Conservation (phyloP, 2,113 vertebrate species). For the Glaucomys volans region DNA sequence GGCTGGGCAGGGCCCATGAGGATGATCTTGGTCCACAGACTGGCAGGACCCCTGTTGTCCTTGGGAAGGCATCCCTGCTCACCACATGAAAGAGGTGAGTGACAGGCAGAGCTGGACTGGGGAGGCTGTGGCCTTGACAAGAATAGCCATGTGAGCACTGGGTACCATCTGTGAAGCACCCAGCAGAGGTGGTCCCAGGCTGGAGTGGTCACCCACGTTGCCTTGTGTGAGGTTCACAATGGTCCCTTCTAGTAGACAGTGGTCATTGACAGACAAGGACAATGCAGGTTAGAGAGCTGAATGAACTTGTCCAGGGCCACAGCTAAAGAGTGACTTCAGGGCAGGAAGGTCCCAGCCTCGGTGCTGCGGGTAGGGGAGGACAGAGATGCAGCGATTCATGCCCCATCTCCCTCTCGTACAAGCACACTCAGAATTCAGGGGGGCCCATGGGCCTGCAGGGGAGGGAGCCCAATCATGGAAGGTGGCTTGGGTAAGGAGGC, state of each 20-base stretch:
- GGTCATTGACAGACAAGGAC: background rate
- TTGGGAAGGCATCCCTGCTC: background rate
- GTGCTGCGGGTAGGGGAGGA: background rate
- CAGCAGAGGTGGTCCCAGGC: rapidly evolving
- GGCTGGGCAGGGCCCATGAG: background rate
- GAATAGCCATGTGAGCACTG: background rate
- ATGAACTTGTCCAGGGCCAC: background rate
- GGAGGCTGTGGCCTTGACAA: background rate
- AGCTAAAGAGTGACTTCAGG: background rate
- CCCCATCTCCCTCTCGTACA: background rate
- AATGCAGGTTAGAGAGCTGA: background rate
- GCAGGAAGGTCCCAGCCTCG: background rate
- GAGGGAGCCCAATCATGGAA: background rate
- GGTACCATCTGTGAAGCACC: too few species aligned
- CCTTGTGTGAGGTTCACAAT: background rate
- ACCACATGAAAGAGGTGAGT: background rate
- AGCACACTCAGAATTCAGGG: background rate
- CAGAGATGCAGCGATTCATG: background rate
- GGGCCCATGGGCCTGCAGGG: background rate
- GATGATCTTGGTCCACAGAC: rapidly evolving
- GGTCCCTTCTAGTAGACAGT: background rate
- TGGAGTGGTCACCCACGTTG: rapidly evolving
- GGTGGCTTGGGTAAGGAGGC: background rate
- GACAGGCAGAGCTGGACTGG: background rate
- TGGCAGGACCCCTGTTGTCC: background rate